phyloP scores from a whole-genome alignment of 2,888 invertebrate genomes.

The Ceriagrion tenellum region DNA sequence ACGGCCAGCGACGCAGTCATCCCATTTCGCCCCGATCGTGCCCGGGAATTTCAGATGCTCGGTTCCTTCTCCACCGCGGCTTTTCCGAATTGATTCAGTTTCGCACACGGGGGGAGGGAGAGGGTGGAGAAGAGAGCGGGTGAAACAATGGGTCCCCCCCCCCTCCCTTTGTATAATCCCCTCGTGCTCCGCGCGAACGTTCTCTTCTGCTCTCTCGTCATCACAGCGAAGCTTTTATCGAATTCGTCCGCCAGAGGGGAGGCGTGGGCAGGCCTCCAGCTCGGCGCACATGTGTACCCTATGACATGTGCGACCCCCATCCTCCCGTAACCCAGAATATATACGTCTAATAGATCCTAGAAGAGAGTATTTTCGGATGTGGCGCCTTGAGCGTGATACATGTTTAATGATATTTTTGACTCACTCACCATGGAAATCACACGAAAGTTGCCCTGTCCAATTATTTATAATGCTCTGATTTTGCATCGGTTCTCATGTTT shows the following conservation, averaged over 20 bases:
- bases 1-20: not conserved
- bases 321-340: not conserved
- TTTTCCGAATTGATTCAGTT: not conserved
- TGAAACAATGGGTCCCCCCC: not conserved
- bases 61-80: not conserved
- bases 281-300: not conserved
- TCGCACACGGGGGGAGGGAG: not conserved
- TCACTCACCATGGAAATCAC: too few species aligned
- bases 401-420: too few species aligned
- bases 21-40: not conserved
- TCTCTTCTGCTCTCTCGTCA: not conserved
- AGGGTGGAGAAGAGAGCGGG: not conserved
- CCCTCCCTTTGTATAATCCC: not conserved
- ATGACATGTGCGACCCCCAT: not conserved
- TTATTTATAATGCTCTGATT: too few species aligned
- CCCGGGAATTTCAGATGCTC: constrained; percentile 2
- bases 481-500: too few species aligned
- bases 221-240: not conserved
- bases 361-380: too few species aligned
- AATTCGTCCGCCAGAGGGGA: not conserved
- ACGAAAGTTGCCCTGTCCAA: too few species aligned
- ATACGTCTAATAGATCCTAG: too few species aligned
- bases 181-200: not conserved
- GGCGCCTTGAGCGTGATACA: too few species aligned
- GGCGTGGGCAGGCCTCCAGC: not conserved